Evolutionary conservation across 2,113 vertebrate genomes (phyloP).

Genomic region (Haemorhous mexicanus): DNA sequence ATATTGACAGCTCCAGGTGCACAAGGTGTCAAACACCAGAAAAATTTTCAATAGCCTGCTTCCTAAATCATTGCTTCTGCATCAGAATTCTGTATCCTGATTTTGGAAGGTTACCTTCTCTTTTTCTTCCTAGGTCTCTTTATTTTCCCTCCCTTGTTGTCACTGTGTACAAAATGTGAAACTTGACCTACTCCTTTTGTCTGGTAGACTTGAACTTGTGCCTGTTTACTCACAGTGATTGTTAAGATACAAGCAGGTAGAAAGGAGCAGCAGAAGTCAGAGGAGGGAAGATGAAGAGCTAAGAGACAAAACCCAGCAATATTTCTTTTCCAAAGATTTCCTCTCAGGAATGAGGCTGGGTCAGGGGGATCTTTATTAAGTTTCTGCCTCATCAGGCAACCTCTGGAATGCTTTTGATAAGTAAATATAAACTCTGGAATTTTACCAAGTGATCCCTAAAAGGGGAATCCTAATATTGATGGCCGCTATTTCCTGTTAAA

Average conservation of each 20-base stretch:
- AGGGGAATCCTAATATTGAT: not conserved
- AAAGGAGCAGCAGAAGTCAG: not conserved
- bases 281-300: not conserved
- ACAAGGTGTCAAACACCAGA: not conserved
- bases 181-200: not conserved
- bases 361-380: not conserved
- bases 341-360: not conserved
- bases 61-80: not conserved
- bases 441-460: not conserved
- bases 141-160: not conserved
- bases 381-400: not conserved
- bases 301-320: not conserved
- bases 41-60: not conserved
- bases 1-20: not conserved
- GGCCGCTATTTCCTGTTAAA: not conserved
- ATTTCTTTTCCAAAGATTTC: not conserved
- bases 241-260: not conserved
- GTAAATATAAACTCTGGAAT: not conserved
- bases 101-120: not conserved
- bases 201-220: not conserved
- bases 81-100: not conserved
- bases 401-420: not conserved
- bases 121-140: not conserved
- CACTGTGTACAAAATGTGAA: not conserved
- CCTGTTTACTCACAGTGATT: not conserved